Base-by-base conservation (phyloP, 2,113 vertebrate genomes). In the Grammomys dolichurus region DNA sequence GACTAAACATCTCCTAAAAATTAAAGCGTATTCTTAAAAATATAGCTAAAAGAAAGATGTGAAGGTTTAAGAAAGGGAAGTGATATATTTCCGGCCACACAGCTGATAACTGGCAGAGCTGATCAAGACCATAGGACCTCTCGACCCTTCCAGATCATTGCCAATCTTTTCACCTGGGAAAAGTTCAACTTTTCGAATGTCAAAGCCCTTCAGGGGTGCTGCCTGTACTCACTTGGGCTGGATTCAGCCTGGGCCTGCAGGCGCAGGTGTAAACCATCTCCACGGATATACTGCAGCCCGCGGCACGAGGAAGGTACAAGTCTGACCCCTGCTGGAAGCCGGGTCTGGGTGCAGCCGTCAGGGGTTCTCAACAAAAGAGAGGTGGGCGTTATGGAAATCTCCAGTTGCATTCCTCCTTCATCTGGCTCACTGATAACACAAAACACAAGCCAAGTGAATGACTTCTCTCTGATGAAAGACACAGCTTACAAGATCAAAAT, bases 251-350 rank as follows among this genome's bases (percentile, higher is more conserved):
- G 91, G 0, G 99, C 97, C 43, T 98, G 98, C 95, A 99, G 43
- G n/a, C 99, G 98, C 98, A 99, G 97, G 93, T 99, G 99, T 76
- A 99, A 98, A 22, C 99, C 99, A 2, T 99, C 99, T 1, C 96
- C 98, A 19, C 94, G 58, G 6, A 98, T 94, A 0, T 93, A 98
- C 12, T 96, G 97, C 8, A 99, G 98, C 16, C 98, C 98, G 7
- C 98, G 94, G 94, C 98, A 99, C 19, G 99, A 99, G 6, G 98
- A 98, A 81, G 98, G 98, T 26, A 96, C 97, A 40, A 99, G 98
- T 67, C 98, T 98, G 98, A 99, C 98, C 98, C 98, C 99, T 98
- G 98, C 92, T 86, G 99, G 99, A 75, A 99, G 95, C 43, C 13
- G 20, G 75, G 99, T 65, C 69, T 96, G 97, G 6, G 95, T 95